Base-by-base conservation (phyloP, 2,888 invertebrate species). In the Bembecia ichneumoniformis region DNA sequence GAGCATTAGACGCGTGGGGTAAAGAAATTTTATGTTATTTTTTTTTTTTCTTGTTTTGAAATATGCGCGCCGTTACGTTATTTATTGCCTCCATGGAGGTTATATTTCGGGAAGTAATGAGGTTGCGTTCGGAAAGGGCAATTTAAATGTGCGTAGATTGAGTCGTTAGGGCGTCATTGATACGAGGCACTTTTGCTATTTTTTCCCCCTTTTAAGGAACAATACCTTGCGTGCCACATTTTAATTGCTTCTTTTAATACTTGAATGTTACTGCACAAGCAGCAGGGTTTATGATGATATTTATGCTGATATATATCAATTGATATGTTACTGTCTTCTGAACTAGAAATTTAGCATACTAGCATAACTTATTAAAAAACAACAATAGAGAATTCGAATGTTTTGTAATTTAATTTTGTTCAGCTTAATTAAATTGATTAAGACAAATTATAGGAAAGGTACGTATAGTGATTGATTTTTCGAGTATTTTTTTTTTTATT, bases 91-190 rank as follows among this genome's bases (percentile, higher is more conserved):
- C 84, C 84, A 82, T 81, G 78, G 84, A 84, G 84, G 84, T 84
- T 86, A 82, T 79, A 82, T 82, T 82, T 82, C 80, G 81, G 82
- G 80, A 79, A 82, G 84, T 86, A 86, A 87, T 84, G 84, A 87
- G 84, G 79, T 83, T 81, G 74, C 28, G 81, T 83, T 86, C 82
- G 80, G 82, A 78, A 82, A 82, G 82, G 82, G 84, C 84, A 84
- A 84, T 86, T 82, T 83, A 76, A 82, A 83, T 82, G 82, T 76
- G 77, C 81, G 79, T 78, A 82, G 82, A 86, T 84, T 83, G 86
- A 84, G 84, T 78, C 79, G 82, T 83, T 79, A 71, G 74, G 74
- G 69, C 64, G 66, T 66, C 70, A 69, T 71, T 68, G 75, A 74
- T 69, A 65, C 65, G 65, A 71, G 55, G 57, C 61, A 56, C 60